Conservation (phyloP, 2,888 invertebrate species). For the Crossocerus cetratus region DNA sequence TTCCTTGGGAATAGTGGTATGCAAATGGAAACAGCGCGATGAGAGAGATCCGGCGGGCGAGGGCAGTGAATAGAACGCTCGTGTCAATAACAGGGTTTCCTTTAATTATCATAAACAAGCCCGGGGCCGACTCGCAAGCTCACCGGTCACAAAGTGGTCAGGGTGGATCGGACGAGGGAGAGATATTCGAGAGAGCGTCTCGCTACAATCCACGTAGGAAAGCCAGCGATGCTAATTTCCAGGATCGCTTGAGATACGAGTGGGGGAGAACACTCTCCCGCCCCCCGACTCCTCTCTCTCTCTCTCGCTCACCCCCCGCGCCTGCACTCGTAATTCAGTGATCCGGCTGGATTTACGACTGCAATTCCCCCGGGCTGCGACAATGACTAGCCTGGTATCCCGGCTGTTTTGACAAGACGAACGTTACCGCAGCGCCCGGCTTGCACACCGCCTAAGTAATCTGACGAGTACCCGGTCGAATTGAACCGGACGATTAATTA, state of each 20-base stretch:
- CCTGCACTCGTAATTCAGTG: constrained; percentile 39
- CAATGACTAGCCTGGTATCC: no score
- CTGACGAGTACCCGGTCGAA: no score
- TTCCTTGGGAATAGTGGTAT: background rate
- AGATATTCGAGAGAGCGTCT: constrained; percentile 28
- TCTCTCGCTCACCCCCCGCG: no score
- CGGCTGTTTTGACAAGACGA: no score
- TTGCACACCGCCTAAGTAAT: no score
- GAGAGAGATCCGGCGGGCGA: background rate
- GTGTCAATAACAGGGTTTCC: constrained; percentile 24
- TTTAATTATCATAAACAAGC: constrained; percentile 46
- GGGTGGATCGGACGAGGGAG: constrained; percentile 38
- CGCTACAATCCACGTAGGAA: constrained; percentile 44
- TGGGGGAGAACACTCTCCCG: constrained; percentile 7
- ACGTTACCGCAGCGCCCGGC: no score
- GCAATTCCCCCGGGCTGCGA: constrained; percentile 21
- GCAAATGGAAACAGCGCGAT: no score
- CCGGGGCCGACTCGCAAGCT: constrained; percentile 12
- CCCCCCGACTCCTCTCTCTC: constrained; percentile 26
- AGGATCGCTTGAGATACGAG: constrained; percentile 44
- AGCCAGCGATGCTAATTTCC: constrained; percentile 51
- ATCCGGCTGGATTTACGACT: constrained; percentile 40
- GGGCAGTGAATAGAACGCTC: background rate
- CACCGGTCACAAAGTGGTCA: constrained; percentile 22
- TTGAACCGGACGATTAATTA: no score